Evolutionary conservation across 2,888 invertebrate species (phyloP).

Genomic region (Ormyrus labotus): DNA sequence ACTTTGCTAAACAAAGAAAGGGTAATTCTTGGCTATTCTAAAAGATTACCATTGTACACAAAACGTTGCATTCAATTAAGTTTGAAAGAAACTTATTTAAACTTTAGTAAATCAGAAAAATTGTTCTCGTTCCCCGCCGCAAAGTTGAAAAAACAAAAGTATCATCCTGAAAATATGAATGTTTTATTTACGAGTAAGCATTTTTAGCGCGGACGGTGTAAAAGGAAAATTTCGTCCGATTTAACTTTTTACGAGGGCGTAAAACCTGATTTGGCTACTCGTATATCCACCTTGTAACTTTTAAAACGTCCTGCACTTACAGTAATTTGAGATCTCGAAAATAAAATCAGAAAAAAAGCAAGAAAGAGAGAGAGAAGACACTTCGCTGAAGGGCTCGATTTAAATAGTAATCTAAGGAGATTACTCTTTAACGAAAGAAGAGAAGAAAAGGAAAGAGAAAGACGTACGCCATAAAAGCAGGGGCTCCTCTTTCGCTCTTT

Average conservation of each 20-base stretch:
- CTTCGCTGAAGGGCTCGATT: slow-evolving; percentile 3
- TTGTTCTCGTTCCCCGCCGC: too few relatives aligned
- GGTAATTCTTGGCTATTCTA: too few relatives aligned
- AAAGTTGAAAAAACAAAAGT: neutral
- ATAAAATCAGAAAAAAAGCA: slow-evolving; percentile 6
- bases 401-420: slow-evolving; percentile 37
- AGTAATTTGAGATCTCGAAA: slow-evolving; percentile 9
- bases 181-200: neutral
- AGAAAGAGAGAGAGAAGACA: neutral
- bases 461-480: slow-evolving; percentile 1
- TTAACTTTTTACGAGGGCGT: neutral
- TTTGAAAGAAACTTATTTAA: too few relatives aligned
- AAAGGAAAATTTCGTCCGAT: neutral
- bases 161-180: neutral
- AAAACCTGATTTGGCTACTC: slow-evolving; percentile 2
- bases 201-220: too few relatives aligned
- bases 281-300: neutral
- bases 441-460: neutral
- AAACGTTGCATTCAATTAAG: too few relatives aligned
- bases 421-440: slow-evolving; percentile 13
- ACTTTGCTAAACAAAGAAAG: too few relatives aligned
- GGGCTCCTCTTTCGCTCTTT: slow-evolving; percentile 27
- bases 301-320: neutral
- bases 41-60: too few relatives aligned
- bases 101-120: too few relatives aligned